These are phyloP conservation scores for Parus major DNA, from an alignment of 2,113 vertebrate species.

Conservation along the genomic window DNA sequence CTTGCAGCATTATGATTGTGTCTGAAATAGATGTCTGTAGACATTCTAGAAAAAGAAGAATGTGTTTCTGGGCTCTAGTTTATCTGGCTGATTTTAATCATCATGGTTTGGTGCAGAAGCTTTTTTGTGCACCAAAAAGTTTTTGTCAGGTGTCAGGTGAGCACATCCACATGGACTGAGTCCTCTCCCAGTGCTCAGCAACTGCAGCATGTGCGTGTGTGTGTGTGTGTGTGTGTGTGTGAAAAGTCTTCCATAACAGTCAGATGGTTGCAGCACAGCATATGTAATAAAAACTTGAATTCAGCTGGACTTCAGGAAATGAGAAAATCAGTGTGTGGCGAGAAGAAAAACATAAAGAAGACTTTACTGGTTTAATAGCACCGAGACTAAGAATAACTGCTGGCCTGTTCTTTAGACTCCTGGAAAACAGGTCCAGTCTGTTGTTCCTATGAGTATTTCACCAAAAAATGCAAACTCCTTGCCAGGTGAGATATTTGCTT, in stretches of 20 bases:
- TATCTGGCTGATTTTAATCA: neutral
- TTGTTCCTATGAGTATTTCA: slow-evolving; percentile 29
- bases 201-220: neutral
- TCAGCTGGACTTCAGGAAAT: slow-evolving; percentile 43
- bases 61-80: neutral
- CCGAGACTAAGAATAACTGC: slow-evolving; percentile 3
- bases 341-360: neutral
- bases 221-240: neutral
- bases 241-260: neutral
- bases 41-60: neutral
- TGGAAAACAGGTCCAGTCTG: neutral
- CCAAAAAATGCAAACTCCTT: slow-evolving; percentile 32
- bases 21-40: neutral
- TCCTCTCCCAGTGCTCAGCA: neutral
- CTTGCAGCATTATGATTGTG: neutral
- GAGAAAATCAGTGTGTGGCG: slow-evolving; percentile 13
- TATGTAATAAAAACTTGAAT: neutral
- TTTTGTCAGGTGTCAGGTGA: neutral
- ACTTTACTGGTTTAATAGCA: slow-evolving; percentile 5
- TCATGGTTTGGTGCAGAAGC: neutral
- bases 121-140: neutral
- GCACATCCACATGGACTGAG: neutral
- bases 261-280: neutral
- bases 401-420: neutral
- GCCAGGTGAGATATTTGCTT: slow-evolving; percentile 40